Base-by-base conservation (phyloP, 2,797 vertebrate genomes). In the Atherinosoma microstoma region DNA sequence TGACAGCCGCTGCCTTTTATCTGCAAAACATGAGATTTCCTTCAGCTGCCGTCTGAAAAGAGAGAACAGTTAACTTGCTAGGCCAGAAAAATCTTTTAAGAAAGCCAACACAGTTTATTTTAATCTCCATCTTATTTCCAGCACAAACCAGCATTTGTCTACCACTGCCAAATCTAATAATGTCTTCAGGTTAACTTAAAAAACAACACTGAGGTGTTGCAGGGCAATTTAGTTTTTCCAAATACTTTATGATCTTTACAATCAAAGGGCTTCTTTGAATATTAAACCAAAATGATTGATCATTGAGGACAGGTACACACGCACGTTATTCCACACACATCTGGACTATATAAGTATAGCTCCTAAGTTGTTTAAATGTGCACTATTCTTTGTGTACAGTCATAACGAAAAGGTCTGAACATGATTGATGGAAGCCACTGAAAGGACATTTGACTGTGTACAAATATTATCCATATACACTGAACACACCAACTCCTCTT, bases 231-330 rank as follows among this genome's bases (percentile, higher is more conserved):
- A 24, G 16, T 56, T 72, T 53, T 42, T 61, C 22, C 49, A 58
- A 71, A 45, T 32, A 64, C 59, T 56, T 64, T 66, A 63, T 35
- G 15, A 32, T 58, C 57, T 83, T 67, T 82, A 57, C 67, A 79
- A 78, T 73, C 61, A 86, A 92, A 93, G 90, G 87, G 91, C 89
- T 92, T 69, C 65, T 80, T 84, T 66, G 60, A 51, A 64, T 53
- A 45, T 73, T 45, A 68, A 79, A 86, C 84, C 79, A 84, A 88
- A 88, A 78, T 53, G 64, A 76, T 56, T 11, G 40, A 78, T 81
- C 32, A 60, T 30, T 53, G 35, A 73, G 58, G 61, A 47, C 68
- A 71, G 67, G 81, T 59, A 56, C 70, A 75, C 63, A 72, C 56
- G 38, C 49, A 58, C 47, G 1, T 42, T 64, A 38, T 57, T 76